These are phyloP conservation scores for Erythrocercus mccallii DNA, from an alignment of 2,113 vertebrate species.

Conservation along the genomic window DNA sequence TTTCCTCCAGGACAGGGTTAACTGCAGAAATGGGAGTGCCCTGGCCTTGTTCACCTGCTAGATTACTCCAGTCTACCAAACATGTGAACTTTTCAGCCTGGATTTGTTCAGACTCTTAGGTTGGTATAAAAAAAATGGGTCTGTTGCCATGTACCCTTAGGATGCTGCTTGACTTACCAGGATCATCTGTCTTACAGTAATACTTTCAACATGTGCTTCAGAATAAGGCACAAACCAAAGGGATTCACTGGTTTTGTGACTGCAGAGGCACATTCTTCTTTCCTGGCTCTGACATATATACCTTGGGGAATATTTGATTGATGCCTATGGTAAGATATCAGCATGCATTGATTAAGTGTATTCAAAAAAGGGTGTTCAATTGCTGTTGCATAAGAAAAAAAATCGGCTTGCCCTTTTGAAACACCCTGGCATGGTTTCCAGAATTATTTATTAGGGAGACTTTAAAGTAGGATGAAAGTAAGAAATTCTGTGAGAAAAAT, in stretches of 20 bases:
- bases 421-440: background rate
- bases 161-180: background rate
- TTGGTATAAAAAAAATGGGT: background rate
- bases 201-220: background rate
- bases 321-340: background rate
- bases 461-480: constrained; percentile 13
- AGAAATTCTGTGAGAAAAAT: constrained; percentile 9
- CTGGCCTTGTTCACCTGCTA: background rate
- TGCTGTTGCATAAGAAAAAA: background rate
- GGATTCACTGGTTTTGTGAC: background rate
- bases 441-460: background rate
- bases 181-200: background rate
- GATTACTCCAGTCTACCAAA: background rate
- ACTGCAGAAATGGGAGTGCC: background rate
- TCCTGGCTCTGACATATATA: background rate
- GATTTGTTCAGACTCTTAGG: background rate
- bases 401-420: background rate
- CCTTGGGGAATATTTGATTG: background rate
- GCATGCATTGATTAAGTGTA: background rate
- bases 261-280: background rate
- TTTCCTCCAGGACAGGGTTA: background rate
- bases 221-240: background rate
- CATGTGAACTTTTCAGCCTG: background rate
- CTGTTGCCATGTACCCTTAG: background rate
- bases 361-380: background rate